Percentiles rank a stretch among this genome's conserved stretches.
phyloP scores from a whole-genome alignment of 2,113 vertebrate species.

The Nestor notabilis region DNA sequence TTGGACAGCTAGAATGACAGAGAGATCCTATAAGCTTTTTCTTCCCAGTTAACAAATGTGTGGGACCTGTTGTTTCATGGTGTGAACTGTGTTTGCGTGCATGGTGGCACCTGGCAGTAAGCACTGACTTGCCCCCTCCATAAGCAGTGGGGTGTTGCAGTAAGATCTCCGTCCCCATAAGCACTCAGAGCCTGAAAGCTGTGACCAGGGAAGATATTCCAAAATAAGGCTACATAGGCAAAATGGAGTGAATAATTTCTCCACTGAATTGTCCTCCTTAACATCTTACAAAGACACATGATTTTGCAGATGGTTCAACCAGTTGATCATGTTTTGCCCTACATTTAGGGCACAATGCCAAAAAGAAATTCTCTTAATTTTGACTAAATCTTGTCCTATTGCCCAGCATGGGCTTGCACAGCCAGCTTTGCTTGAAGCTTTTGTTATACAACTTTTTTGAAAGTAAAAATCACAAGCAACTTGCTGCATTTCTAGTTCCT shows the following conservation, averaged over 20 bases:
- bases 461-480: neutral
- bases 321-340: neutral
- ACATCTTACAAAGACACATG: neutral
- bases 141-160: neutral
- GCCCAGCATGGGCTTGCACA: neutral
- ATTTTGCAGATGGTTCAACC: neutral
- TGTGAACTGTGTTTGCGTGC: neutral
- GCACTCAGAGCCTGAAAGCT: neutral
- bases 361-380: neutral
- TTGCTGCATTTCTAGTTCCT: neutral
- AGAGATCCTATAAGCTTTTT: neutral
- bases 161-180: neutral
- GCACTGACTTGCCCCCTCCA: rapidly evolving
- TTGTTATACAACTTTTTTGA: neutral
- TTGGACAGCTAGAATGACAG: neutral
- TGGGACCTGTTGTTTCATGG: neutral
- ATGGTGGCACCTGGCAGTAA: neutral
- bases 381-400: neutral
- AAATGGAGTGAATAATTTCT: neutral
- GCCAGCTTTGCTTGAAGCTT: neutral
- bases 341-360: neutral
- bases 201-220: neutral
- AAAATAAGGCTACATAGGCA: neutral
- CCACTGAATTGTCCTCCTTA: neutral
- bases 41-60: neutral